phyloP scores from a whole-genome alignment of 2,797 vertebrate species.

The Brachyrhaphis roseni region DNA sequence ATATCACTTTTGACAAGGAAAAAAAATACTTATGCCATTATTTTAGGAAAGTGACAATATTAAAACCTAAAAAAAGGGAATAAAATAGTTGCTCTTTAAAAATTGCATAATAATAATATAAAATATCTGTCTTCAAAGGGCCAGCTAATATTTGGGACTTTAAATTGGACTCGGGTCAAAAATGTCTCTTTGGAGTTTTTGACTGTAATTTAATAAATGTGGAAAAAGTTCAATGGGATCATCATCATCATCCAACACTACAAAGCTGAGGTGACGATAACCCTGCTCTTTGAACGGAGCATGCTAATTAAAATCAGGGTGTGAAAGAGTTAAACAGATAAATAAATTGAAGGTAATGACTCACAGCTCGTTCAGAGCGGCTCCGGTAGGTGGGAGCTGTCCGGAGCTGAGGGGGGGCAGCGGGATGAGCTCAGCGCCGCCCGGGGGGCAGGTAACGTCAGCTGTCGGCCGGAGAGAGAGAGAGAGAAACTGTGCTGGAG shows the following conservation, averaged over 20 bases:
- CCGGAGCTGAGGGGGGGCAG: constrained; percentile 50
- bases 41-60: no score
- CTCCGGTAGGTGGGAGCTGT: constrained; percentile 56
- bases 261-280: background rate
- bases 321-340: constrained; percentile 3
- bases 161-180: no score
- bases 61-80: no score
- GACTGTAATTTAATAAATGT: background rate
- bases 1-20: no score
- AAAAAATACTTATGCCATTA: no score
- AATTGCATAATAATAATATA: no score
- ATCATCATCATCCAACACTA: background rate
- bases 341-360: background rate
- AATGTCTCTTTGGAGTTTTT: background rate
- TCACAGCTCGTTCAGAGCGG: background rate
- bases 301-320: no score
- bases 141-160: no score
- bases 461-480: constrained; percentile 49
- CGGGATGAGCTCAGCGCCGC: constrained; percentile 65
- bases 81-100: no score
- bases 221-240: background rate
- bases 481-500: constrained; percentile 26
- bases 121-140: no score
- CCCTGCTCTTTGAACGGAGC: background rate
- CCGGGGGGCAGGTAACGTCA: constrained; percentile 73